A percentile compares a stretch with the other conserved stretches of the same genome.
Evolutionary conservation across 2,113 vertebrate species (phyloP).

Genomic region (Tonatia bakeri): DNA sequence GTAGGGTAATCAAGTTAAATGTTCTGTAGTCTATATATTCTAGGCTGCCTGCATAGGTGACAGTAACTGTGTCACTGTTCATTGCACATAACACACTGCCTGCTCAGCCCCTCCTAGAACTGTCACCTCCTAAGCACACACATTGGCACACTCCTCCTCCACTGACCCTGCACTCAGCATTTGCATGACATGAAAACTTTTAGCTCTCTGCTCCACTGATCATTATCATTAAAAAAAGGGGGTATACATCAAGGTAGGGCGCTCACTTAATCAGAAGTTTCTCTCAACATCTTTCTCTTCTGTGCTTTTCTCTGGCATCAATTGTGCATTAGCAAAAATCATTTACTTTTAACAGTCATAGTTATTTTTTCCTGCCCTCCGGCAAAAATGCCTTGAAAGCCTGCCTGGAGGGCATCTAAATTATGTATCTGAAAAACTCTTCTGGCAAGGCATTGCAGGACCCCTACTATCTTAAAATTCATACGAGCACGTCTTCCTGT

Average conservation of each 20-base stretch:
- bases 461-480: conserved; percentile 97
- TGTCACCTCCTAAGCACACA: conserved; percentile 75
- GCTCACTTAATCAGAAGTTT: conserved; percentile 95
- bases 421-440: conserved; percentile 99
- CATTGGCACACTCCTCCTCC: conserved; percentile 50
- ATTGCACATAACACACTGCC: conserved; percentile 89
- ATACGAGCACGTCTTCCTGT: conserved; percentile 95
- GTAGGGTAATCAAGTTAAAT: conserved; percentile 84
- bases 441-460: conserved; percentile 95
- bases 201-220: conserved; percentile 86
- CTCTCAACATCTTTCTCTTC: conserved; percentile 90
- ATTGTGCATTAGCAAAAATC: conserved; percentile 99
- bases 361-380: conserved; percentile 99
- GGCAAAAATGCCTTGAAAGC: conserved; percentile 99
- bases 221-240: conserved; percentile 80
- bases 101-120: conserved; percentile 80
- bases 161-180: conserved; percentile 76
- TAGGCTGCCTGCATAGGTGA: conserved; percentile 86
- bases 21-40: conserved; percentile 85
- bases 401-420: conserved; percentile 99
- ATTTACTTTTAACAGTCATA: conserved; percentile 99
- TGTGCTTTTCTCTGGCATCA: conserved; percentile 95
- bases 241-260: conserved; percentile 87
- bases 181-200: conserved; percentile 88
- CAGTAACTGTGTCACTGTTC: conserved; percentile 87